These are phyloP conservation scores for Dasyurus viverrinus DNA, from an alignment of 2,113 vertebrate genomes.

Conservation along the genomic window DNA sequence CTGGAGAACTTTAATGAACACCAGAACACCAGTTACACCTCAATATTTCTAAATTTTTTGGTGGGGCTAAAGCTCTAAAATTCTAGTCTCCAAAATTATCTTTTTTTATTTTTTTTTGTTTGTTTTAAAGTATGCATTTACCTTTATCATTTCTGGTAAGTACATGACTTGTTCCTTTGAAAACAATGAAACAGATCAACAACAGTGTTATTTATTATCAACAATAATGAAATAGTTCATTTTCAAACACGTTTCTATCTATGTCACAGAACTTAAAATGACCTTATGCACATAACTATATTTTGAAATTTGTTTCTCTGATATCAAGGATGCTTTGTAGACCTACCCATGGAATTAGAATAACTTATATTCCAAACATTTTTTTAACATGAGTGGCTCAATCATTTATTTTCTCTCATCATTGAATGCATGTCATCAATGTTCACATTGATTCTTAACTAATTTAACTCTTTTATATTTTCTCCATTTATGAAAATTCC, in stretches of 20 bases:
- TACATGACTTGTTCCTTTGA: background rate
- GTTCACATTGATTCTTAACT: background rate
- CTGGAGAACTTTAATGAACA: background rate
- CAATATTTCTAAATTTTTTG: background rate
- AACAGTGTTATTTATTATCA: background rate
- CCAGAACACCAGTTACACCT: background rate
- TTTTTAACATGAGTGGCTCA: background rate
- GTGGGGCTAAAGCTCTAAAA: background rate
- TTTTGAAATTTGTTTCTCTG: background rate
- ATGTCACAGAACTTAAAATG: background rate
- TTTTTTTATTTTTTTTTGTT: background rate
- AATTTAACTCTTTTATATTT: background rate
- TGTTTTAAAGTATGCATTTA: background rate
- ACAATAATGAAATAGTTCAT: background rate
- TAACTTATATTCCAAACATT: background rate
- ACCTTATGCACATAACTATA: background rate
- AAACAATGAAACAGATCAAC: background rate
- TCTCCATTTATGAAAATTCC: background rate
- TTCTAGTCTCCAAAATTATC: background rate
- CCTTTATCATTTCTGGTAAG: background rate
- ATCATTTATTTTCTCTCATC: background rate
- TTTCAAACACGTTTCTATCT: background rate
- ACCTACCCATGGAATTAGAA: background rate
- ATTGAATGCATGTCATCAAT: background rate
- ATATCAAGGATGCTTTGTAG: background rate